These are phyloP conservation scores for Drosophila vallismaia DNA, from an alignment of 2,888 invertebrate species.

Conservation along the genomic window DNA sequence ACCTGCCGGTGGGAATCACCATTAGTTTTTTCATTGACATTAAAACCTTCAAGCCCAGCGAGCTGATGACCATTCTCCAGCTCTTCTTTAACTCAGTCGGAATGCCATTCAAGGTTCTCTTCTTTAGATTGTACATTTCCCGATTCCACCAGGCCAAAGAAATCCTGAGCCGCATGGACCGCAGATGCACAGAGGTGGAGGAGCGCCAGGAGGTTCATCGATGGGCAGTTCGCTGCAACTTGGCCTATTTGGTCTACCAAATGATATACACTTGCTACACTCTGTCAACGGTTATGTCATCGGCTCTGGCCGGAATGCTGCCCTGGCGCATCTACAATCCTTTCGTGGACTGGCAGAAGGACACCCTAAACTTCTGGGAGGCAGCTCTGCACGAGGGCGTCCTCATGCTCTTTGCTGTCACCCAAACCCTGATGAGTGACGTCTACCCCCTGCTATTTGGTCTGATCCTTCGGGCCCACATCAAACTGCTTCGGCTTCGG, in stretches of 20 bases:
- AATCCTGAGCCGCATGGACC: conserved; percentile 31
- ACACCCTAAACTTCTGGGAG: conserved; percentile 16
- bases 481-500: conserved; percentile 4
- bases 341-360: conserved; percentile 42
- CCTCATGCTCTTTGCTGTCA: conserved; percentile 9
- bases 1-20: conserved; percentile 18
- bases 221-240: conserved; percentile 39
- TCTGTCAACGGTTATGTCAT: conserved; percentile 10
- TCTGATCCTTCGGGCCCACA: conserved; percentile 18
- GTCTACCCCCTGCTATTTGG: conserved; percentile 21
- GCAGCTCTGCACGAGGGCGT: conserved; percentile 32
- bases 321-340: conserved; percentile 55
- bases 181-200: conserved; percentile 11
- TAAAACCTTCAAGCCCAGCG: conserved; percentile 46
- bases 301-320: conserved; percentile 5
- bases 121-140: conserved; percentile 14
- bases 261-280: conserved; percentile 27
- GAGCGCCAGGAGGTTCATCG: conserved; percentile 41
- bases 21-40: conserved; percentile 37
- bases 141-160: conserved; percentile 7
- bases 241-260: conserved; percentile 32
- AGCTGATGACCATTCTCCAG: conserved; percentile 57
- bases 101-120: conserved; percentile 24
- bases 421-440: conserved; percentile 39
- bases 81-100: conserved; percentile 41